A percentile compares a stretch with the other conserved stretches of the same genome.
These are phyloP conservation scores for Formica selysi DNA, from an alignment of 1,140 invertebrate species.

Conservation along the genomic window DNA sequence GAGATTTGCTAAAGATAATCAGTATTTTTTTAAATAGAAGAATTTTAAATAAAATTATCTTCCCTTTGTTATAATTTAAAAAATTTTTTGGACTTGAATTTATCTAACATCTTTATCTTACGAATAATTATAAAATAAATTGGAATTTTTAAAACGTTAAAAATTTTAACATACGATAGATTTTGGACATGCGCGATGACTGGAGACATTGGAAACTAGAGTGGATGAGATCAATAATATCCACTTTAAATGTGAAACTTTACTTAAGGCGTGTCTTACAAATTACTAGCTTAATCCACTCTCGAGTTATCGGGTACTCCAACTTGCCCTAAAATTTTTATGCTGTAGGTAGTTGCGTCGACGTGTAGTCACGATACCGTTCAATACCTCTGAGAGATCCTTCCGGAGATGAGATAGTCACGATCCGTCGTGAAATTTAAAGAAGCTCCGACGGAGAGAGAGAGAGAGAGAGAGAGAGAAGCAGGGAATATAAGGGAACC, in stretches of 20 bases:
- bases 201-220: neutral
- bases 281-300: constrained; percentile 30
- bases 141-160: neutral
- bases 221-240: constrained; percentile 33
- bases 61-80: neutral
- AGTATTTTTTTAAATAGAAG: neutral
- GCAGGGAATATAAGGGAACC: constrained; percentile 31
- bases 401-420: constrained; percentile 48
- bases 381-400: constrained; percentile 39
- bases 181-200: neutral
- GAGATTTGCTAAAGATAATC: constrained; percentile 9
- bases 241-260: constrained; percentile 24
- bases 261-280: neutral
- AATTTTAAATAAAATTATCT: neutral
- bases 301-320: constrained; percentile 18
- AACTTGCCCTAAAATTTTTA: constrained; percentile 47
- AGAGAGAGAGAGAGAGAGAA: no score
- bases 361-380: constrained; percentile 16
- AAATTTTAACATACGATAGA: neutral
- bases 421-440: constrained; percentile 46
- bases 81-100: neutral
- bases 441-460: constrained; percentile 15
- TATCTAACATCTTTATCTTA: neutral
- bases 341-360: neutral
- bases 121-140: neutral